Conservation (phyloP, 2,888 invertebrate species). For the Lochmaea crataegi region DNA sequence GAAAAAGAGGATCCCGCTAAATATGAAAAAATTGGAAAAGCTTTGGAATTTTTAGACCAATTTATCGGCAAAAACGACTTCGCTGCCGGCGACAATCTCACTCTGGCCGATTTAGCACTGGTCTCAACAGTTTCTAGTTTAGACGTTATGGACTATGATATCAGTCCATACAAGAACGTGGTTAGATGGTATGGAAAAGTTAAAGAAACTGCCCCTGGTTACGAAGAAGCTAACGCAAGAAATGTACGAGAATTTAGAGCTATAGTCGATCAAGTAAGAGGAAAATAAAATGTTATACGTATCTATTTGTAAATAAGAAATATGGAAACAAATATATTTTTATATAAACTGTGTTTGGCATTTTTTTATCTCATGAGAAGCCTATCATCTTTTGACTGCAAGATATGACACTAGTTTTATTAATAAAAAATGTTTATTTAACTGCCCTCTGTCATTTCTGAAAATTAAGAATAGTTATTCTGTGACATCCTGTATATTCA, state of each 20-base stretch:
- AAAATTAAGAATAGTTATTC: no score
- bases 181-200: conserved; percentile 72
- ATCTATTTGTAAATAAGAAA: background rate
- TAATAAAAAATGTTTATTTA: no score
- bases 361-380: background rate
- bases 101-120: conserved; percentile 81
- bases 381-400: background rate
- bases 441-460: no score
- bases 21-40: conserved; percentile 75
- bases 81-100: conserved; percentile 78
- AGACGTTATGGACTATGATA: conserved; percentile 73
- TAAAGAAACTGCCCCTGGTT: conserved; percentile 73
- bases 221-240: conserved; percentile 63
- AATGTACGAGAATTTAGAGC: conserved; percentile 56
- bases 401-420: no score
- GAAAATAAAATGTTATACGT: conserved; percentile 68
- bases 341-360: background rate
- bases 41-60: conserved; percentile 76
- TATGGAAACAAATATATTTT: background rate
- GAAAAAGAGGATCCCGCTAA: conserved; percentile 72
- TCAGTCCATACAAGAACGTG: conserved; percentile 77
- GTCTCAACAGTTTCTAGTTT: conserved; percentile 77
- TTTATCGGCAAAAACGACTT: conserved; percentile 79
- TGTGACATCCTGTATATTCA: no score
- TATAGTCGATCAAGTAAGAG: conserved; percentile 53